Evolutionary conservation across 2,888 invertebrate genomes (phyloP).

Genomic region (Aphodius sticticus): DNA sequence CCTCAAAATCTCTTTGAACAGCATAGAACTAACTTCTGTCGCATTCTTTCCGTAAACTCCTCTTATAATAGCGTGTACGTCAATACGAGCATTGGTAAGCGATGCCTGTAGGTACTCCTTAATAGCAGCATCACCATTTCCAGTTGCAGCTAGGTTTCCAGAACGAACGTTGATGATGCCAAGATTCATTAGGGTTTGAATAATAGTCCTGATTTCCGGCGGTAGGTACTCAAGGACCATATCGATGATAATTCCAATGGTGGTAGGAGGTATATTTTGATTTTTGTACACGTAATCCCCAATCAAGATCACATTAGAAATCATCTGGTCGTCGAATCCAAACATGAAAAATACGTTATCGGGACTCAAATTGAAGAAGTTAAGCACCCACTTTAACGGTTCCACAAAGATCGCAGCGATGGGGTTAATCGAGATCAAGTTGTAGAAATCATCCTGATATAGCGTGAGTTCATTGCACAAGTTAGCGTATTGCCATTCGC

Average conservation of each 20-base stretch:
- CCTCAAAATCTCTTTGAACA: slow-evolving; percentile 10
- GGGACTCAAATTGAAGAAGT: slow-evolving; percentile 31
- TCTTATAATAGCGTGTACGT: slow-evolving; percentile 14
- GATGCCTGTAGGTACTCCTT: slow-evolving; percentile 6
- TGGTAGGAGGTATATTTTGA: slow-evolving; percentile 30
- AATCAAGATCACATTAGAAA: slow-evolving; percentile 31
- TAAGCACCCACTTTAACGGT: slow-evolving; percentile 28
- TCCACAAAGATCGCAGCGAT: slow-evolving; percentile 17
- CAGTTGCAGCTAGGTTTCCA: not conserved
- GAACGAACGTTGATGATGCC: slow-evolving; percentile 29
- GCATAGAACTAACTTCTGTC: slow-evolving; percentile 13
- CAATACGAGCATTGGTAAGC: not conserved
- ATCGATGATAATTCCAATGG: slow-evolving; percentile 21
- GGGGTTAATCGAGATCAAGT: slow-evolving; percentile 29
- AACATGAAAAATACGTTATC: slow-evolving; percentile 27
- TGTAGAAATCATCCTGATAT: slow-evolving; percentile 28
- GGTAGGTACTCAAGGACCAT: slow-evolving; percentile 27
- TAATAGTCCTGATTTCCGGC: slow-evolving; percentile 24
- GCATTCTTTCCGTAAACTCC: slow-evolving; percentile 12
- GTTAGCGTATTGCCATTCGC: slow-evolving; percentile 25
- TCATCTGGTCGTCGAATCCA: slow-evolving; percentile 26
- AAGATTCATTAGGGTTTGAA: slow-evolving; percentile 27
- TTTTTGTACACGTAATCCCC: slow-evolving; percentile 34
- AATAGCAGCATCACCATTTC: not conserved
- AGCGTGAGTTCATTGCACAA: slow-evolving; percentile 36